Evolutionary conservation across 1,140 invertebrate species (phyloP).

Genomic region (Drosophila dunni): DNA sequence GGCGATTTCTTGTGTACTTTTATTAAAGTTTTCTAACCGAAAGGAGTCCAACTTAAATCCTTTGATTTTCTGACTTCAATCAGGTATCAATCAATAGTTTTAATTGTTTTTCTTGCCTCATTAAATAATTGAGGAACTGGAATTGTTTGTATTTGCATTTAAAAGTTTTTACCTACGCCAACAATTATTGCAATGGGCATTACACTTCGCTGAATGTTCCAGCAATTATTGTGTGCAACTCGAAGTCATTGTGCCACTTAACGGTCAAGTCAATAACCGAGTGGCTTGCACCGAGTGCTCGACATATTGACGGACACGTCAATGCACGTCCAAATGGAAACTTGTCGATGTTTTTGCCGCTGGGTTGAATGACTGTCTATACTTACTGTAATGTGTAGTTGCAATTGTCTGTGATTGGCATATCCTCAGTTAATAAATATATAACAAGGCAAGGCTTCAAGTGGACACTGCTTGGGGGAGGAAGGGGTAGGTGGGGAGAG

Average conservation of each 20-base stretch:
- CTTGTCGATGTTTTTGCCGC: slow-evolving; percentile 3
- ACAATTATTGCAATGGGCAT: slow-evolving; percentile 22
- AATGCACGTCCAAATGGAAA: slow-evolving; percentile 49
- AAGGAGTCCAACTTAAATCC: too few species aligned
- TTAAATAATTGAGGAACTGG: not conserved
- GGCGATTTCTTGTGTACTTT: not conserved
- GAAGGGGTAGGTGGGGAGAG: not conserved
- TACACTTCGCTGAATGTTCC: slow-evolving; percentile 26
- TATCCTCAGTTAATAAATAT: slow-evolving; percentile 22
- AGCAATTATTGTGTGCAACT: slow-evolving; percentile 58
- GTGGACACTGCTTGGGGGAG: not conserved
- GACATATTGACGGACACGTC: slow-evolving; percentile 61
- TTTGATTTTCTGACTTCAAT: not conserved
- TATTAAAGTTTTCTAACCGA: too few species aligned
- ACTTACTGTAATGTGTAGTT: not conserved
- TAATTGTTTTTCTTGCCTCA: not conserved
- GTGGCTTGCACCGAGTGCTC: slow-evolving; percentile 1
- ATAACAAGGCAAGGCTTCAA: slow-evolving; percentile 11
- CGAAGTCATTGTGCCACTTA: slow-evolving; percentile 74
- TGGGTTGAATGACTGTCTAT: slow-evolving; percentile 37
- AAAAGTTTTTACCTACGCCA: slow-evolving; percentile 10
- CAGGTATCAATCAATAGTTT: not conserved
- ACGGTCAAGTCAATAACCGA: slow-evolving; percentile 71
- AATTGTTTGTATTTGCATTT: not conserved
- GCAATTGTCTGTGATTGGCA: slow-evolving; percentile 9